phyloP scores from a whole-genome alignment of 1,140 invertebrate genomes.

The Drepana arcuata region DNA sequence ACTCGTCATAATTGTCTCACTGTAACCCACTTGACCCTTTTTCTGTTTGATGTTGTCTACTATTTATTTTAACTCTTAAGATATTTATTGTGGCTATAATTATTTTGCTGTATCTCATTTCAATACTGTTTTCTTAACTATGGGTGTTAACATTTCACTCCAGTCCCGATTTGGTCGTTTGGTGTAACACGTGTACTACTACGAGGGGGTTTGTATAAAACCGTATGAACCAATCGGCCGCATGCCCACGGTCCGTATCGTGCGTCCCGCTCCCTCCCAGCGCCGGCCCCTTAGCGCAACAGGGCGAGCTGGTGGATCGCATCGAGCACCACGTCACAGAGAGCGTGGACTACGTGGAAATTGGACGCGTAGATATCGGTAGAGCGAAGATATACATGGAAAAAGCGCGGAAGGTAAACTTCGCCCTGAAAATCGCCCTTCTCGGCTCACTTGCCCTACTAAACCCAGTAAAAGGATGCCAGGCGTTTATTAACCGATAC shows the following conservation, averaged over 20 bases:
- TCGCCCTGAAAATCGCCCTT: constrained; percentile 8
- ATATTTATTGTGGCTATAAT: constrained; percentile 13
- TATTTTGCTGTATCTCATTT: constrained; percentile 10
- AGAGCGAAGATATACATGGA: constrained; percentile 86
- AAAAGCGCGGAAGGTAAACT: constrained; percentile 91
- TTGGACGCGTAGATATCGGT: constrained; percentile 83
- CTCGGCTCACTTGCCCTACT: no score
- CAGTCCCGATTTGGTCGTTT: constrained; percentile 32
- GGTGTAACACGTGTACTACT: constrained; percentile 33
- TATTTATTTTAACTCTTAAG: constrained; percentile 24
- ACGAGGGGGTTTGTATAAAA: constrained; percentile 26
- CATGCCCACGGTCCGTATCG: constrained; percentile 31
- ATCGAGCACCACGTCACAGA: constrained; percentile 93
- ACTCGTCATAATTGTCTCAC: no score
- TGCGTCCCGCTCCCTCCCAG: constrained; percentile 53
- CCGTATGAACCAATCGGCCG: constrained; percentile 58
- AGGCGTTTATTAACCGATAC: no score
- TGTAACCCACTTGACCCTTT: no score
- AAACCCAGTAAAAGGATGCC: no score
- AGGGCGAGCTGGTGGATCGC: constrained; percentile 94
- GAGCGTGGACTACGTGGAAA: constrained; percentile 84
- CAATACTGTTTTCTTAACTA: constrained; percentile 19
- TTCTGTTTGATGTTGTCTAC: constrained; percentile 12
- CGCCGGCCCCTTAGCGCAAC: constrained; percentile 52
- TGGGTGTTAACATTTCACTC: constrained; percentile 29